Conservation (phyloP, 1,140 invertebrate genomes). For the Drosophila guanche region DNA sequence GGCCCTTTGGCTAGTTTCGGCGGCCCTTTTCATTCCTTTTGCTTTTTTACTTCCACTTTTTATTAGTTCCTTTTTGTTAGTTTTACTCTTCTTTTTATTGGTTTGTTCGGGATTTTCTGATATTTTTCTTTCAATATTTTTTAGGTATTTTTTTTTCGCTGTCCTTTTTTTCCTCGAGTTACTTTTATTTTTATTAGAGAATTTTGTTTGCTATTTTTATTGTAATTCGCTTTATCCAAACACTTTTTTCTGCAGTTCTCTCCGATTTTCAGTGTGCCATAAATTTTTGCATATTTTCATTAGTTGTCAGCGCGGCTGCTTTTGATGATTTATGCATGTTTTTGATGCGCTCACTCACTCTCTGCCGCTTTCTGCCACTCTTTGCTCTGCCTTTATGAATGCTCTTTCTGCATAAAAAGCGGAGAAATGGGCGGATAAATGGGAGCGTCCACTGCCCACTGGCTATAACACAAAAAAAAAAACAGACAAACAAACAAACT, state of each 20-base stretch:
- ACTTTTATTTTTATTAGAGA: background rate
- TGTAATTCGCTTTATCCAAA: conserved; percentile 34
- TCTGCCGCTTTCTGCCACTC: conserved; percentile 7
- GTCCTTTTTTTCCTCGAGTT: background rate
- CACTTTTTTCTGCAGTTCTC: conserved; percentile 31
- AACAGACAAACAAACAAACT: conserved; percentile 60
- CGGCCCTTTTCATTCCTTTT: conserved; percentile 17
- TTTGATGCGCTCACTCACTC: conserved; percentile 56
- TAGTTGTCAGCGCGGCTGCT: conserved; percentile 77
- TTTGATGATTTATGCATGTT: conserved; percentile 82
- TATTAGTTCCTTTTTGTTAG: conserved; percentile 1
- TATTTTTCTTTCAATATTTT: conserved; percentile 2
- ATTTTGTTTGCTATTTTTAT: too few species aligned
- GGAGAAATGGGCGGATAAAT: background rate
- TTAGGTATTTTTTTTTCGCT: background rate
- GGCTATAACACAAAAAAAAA: conserved; percentile 15
- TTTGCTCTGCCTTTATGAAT: background rate
- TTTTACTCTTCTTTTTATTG: conserved; percentile 18
- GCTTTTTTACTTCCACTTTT: conserved; percentile 26
- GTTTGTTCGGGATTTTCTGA: too few species aligned
- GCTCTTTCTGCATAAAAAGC: conserved; percentile 37
- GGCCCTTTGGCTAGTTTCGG: conserved; percentile 38
- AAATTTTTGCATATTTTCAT: conserved; percentile 82
- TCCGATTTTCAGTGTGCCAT: conserved; percentile 51
- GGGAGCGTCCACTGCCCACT: background rate